Base-by-base conservation (phyloP, 92 coral and sea anemone genomes). In the Bergia puertoricense region DNA sequence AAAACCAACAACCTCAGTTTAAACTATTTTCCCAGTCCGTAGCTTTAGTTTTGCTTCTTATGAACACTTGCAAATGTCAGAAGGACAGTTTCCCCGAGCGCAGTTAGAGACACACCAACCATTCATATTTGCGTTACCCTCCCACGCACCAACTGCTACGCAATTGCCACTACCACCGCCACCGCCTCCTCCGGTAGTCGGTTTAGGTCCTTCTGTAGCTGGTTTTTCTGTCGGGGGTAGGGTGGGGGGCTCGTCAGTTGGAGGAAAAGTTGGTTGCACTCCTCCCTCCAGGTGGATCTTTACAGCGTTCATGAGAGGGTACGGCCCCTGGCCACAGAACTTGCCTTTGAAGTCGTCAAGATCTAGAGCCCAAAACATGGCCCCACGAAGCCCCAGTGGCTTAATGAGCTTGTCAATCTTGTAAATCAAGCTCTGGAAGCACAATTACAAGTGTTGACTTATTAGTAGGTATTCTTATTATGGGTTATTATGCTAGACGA, bases 291-390 rank as follows among this genome's bases (percentile, higher is more conserved):
- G 82, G 43, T 79, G 2, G 23, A 88, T 86, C 92, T 93, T 92
- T 56, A 96, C 98, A 18, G 91, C 83, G 42, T 91, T 92, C 76
- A 96, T 92, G 48, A 96, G 85, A 42, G 98, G 98, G 76, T 94
- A 96, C 7, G 18, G 51, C 20, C 96, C 97, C 56, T 93, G 74
- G 30, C 98, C 95, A 88, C 95, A 92, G 37, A 84, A 91, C 3
- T 23, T 71, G 43, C 98, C 98, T 40, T 86, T 92, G 93, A 96
- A 96, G 86, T 96, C 98, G 78, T 96, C 98, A 79, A 96, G 89
- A 75, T 92, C 94, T 16, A 96, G 82, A 11, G 98, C 97, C 98
- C 98, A 96, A 92, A 96, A 96, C 98, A 96, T 96, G 39, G 97
- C 96, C 16, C 98, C 98, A 76, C 92, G 93, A 83, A 96, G 91